These are phyloP conservation scores for Melanostigma gelatinosum DNA, from an alignment of 2,113 vertebrate genomes.

Conservation along the genomic window DNA sequence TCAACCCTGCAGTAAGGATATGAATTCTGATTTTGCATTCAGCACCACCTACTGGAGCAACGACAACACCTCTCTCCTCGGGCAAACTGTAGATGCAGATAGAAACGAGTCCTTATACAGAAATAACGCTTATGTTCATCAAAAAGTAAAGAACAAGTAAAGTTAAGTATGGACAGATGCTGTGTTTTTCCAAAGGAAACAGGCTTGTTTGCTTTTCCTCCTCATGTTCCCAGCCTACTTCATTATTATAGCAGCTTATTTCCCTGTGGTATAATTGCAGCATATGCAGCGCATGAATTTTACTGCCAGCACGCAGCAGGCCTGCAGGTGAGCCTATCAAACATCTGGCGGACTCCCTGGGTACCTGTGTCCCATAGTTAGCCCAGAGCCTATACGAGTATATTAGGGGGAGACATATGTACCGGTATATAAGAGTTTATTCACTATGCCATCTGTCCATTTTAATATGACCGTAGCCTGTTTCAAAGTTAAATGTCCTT, in stretches of 20 bases:
- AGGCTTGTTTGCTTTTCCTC: conserved; percentile 66
- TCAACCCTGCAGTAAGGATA: conserved; percentile 22
- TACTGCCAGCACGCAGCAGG: conserved; percentile 74
- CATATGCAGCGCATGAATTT: conserved; percentile 76
- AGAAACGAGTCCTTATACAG: conserved; percentile 20
- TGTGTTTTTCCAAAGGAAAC: conserved; percentile 64
- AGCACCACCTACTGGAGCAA: conserved; percentile 72
- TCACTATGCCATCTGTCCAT: conserved; percentile 69
- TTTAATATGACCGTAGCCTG: conserved; percentile 54
- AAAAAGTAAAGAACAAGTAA: conserved; percentile 16
- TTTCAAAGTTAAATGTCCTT: conserved; percentile 64
- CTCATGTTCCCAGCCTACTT: conserved; percentile 64
- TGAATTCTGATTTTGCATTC: conserved; percentile 48
- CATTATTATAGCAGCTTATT: conserved; percentile 78
- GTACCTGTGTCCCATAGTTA: conserved; percentile 72
- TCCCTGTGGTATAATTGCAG: conserved; percentile 78
- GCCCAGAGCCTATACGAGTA: conserved; percentile 63
- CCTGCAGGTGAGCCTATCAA: conserved; percentile 79
- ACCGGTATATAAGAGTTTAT: conserved; percentile 67
- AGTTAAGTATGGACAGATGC: conserved; percentile 27
- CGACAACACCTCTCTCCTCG: conserved; percentile 22
- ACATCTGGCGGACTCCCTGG: conserved; percentile 79
- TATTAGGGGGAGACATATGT: conserved; percentile 70
- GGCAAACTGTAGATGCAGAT: not conserved
- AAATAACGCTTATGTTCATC: conserved; percentile 6